Percentiles rank a stretch among this genome's conserved stretches.
phyloP scores from a whole-genome alignment of 1,140 invertebrate species.

The Metopolophium dirhodum region DNA sequence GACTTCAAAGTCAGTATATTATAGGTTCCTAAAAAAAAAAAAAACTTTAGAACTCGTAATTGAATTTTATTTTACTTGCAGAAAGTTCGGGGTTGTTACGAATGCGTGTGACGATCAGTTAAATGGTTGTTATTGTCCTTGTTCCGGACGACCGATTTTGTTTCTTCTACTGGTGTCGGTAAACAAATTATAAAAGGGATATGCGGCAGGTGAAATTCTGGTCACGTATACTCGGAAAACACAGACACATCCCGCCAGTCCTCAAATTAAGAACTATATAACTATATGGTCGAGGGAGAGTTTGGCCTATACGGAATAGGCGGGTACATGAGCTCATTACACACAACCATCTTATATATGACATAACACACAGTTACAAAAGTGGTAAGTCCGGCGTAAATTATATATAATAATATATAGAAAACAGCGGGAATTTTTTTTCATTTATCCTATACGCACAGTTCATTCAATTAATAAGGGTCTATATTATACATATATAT shows the following conservation, averaged over 20 bases:
- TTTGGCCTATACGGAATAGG: neutral
- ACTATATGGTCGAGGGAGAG: neutral
- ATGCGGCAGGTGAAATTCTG: neutral
- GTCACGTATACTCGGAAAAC: conserved; percentile 43
- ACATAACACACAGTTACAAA: neutral
- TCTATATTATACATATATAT: no score
- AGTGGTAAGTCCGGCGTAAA: neutral
- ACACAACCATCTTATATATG: neutral
- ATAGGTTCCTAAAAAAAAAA: neutral
- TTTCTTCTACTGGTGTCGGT: neutral
- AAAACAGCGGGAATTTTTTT: neutral
- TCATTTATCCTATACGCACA: neutral
- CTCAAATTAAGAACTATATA: conserved; percentile 42
- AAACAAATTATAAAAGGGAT: conserved; percentile 19
- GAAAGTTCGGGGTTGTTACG: neutral
- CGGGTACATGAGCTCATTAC: neutral
- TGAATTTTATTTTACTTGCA: neutral
- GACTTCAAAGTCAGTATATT: neutral
- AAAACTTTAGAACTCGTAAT: neutral
- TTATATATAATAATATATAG: neutral
- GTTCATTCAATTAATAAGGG: conserved; percentile 18
- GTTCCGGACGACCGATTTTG: neutral
- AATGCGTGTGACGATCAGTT: conserved; percentile 10
- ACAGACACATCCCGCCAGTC: neutral
- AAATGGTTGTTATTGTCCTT: neutral